Conservation (phyloP, 2,113 vertebrate genomes). For the Mustela lutreola region DNA sequence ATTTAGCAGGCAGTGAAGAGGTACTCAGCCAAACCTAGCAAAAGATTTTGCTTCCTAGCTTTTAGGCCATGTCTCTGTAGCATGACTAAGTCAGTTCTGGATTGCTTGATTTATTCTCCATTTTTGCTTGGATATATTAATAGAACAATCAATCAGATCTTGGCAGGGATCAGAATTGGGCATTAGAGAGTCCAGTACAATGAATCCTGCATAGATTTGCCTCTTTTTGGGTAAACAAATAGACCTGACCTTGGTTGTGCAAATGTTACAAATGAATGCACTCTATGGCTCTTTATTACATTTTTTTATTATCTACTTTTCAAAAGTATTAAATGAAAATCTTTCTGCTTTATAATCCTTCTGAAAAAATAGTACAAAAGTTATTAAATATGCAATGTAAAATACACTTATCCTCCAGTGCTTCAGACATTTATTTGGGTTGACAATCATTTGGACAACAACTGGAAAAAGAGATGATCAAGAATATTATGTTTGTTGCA, state of each 20-base stretch:
- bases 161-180: constrained; percentile 59
- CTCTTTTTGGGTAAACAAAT: constrained; percentile 51
- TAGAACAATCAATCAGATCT: constrained; percentile 72
- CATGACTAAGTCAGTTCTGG: constrained; percentile 28
- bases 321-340: background rate
- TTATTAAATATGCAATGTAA: constrained; percentile 47
- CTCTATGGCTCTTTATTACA: constrained; percentile 40
- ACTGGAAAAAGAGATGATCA: constrained; percentile 31
- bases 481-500: background rate
- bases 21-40: background rate
- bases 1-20: constrained; percentile 21
- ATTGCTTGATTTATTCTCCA: constrained; percentile 63
- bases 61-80: constrained; percentile 36
- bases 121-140: constrained; percentile 67
- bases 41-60: constrained; percentile 47
- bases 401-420: background rate
- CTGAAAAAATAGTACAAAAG: constrained; percentile 15
- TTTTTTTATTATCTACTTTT: background rate
- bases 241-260: constrained; percentile 44
- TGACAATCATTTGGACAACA: constrained; percentile 52
- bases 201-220: constrained; percentile 66
- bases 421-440: constrained; percentile 40
- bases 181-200: constrained; percentile 62
- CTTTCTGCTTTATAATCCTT: constrained; percentile 3
- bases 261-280: constrained; percentile 40